Conservation (phyloP, 1,140 invertebrate genomes). For the Lordiphosa clarofinis region DNA sequence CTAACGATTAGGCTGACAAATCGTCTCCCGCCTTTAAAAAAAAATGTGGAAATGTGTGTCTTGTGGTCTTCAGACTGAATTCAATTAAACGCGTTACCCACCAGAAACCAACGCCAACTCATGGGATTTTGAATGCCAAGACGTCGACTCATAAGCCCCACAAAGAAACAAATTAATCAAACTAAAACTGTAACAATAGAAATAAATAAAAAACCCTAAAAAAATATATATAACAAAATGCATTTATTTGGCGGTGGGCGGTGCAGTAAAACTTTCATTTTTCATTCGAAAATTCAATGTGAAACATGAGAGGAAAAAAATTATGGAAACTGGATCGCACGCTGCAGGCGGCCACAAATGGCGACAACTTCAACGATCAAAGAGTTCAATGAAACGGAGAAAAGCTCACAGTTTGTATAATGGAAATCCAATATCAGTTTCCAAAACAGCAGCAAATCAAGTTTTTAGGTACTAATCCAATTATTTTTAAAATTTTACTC, state of each 20-base stretch:
- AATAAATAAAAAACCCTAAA: slow-evolving; percentile 13
- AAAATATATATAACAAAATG: slow-evolving; percentile 23
- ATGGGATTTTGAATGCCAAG: neutral
- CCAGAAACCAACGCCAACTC: slow-evolving; percentile 3
- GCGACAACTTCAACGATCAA: slow-evolving; percentile 14
- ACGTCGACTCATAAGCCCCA: no score
- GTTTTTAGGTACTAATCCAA: no score
- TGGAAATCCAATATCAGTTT: slow-evolving; percentile 4
- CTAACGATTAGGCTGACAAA: no score
- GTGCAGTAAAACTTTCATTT: slow-evolving; percentile 49
- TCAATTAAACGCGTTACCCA: slow-evolving; percentile 8
- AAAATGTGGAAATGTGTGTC: slow-evolving; percentile 2
- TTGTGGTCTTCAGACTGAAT: slow-evolving; percentile 2
- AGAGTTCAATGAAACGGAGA: slow-evolving; percentile 46
- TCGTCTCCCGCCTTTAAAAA: slow-evolving; percentile 1
- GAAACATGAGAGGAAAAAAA: slow-evolving; percentile 9
- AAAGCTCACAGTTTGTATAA: slow-evolving; percentile 9
- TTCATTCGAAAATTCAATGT: slow-evolving; percentile 12
- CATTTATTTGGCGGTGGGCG: slow-evolving; percentile 39
- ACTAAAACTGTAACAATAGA: slow-evolving; percentile 11
- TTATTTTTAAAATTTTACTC: slow-evolving; percentile 31
- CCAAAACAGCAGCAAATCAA: no score
- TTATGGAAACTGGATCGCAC: slow-evolving; percentile 38
- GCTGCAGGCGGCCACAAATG: slow-evolving; percentile 33
- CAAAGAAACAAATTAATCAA: slow-evolving; percentile 12